These are phyloP conservation scores for Lytechinus variegatus DNA, from an alignment of 35 echinoderm and acorn worm genomes.

Conservation along the genomic window DNA sequence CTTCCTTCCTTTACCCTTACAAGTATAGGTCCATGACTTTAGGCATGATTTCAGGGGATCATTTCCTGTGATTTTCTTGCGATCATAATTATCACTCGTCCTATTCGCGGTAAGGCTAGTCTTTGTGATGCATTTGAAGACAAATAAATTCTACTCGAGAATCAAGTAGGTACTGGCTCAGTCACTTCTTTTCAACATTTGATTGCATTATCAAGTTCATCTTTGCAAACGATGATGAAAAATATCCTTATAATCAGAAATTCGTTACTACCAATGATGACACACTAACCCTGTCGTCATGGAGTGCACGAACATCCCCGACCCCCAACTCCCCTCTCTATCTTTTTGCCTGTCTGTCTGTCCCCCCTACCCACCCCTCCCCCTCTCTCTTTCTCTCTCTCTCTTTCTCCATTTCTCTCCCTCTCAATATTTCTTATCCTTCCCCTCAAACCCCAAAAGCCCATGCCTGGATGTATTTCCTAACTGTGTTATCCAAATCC, in stretches of 20 bases:
- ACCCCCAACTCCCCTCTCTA: not conserved
- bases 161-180: not conserved
- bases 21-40: too few species aligned
- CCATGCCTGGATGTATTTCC: constrained; percentile 1
- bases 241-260: not conserved
- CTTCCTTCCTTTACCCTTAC: too few species aligned
- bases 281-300: not conserved
- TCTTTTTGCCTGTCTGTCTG: not conserved
- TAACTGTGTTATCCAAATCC: constrained; percentile 18
- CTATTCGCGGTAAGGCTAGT: too few species aligned
- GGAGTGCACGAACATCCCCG: not conserved
- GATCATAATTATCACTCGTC: too few species aligned
- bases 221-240: not conserved
- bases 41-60: too few species aligned
- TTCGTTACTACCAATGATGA: not conserved
- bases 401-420: not conserved
- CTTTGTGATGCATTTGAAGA: not conserved
- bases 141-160: not conserved
- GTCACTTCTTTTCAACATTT: not conserved
- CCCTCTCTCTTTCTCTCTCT: not conserved
- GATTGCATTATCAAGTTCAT: not conserved
- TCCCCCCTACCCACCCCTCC: not conserved
- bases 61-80: too few species aligned
- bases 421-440: not conserved
- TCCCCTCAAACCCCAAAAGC: not conserved